Evolutionary conservation across 2,797 vertebrate species (phyloP).

Genomic region (Hypotaenidia okinawae): DNA sequence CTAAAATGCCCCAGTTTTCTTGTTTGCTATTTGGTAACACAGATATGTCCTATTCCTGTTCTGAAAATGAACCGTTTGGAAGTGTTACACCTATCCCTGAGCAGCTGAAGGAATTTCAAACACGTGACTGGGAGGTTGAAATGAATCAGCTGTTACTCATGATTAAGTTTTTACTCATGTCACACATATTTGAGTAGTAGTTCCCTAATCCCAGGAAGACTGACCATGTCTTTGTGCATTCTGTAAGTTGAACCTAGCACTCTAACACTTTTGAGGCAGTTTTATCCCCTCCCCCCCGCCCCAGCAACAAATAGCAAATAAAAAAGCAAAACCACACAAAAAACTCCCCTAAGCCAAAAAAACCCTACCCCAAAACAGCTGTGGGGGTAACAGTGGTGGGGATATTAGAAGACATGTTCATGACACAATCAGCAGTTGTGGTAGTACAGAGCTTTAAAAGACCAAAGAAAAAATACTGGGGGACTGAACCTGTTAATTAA

Average conservation of each 20-base stretch:
- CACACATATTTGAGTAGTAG: not conserved
- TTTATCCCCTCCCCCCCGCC: not conserved
- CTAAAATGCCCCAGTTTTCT: not conserved
- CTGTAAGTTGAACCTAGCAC: not conserved
- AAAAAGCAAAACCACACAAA: too few relatives aligned
- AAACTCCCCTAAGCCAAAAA: too few relatives aligned
- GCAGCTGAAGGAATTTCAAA: not conserved
- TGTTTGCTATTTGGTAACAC: not conserved
- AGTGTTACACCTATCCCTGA: not conserved
- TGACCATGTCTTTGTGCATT: not conserved
- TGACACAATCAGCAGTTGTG: not conserved
- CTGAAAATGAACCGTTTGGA: not conserved
- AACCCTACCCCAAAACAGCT: not conserved
- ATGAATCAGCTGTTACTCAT: not conserved
- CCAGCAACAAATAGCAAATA: too few relatives aligned
- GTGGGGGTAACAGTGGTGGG: not conserved
- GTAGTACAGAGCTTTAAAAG: not conserved
- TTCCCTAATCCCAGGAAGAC: not conserved
- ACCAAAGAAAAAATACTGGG: not conserved
- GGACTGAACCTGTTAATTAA: not conserved
- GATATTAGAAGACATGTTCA: not conserved
- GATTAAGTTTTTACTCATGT: not conserved
- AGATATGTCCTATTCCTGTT: not conserved
- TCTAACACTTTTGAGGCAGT: not conserved
- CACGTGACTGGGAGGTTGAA: fast-evolving